Percentiles rank a stretch among this genome's conserved stretches.
phyloP scores from a whole-genome alignment of 2,113 vertebrate species.

The Rafetus swinhoei region DNA sequence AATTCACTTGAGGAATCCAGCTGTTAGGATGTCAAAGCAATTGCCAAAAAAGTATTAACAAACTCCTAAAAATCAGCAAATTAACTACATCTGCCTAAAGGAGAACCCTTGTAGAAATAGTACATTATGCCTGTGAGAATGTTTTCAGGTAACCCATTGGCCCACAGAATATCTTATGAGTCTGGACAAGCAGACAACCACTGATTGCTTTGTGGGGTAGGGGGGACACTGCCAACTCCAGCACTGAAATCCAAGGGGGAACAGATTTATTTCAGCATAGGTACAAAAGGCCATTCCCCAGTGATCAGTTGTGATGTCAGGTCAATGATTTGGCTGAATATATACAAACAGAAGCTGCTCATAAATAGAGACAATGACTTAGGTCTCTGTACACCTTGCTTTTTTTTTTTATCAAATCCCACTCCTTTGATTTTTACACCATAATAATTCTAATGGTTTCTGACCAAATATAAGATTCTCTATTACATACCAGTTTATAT shows the following conservation, averaged over 20 bases:
- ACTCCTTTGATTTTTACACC: background rate
- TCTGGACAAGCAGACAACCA: background rate
- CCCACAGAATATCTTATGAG: background rate
- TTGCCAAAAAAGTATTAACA: background rate
- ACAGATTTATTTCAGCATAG: background rate
- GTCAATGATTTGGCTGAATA: background rate
- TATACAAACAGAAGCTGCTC: background rate
- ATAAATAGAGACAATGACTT: background rate
- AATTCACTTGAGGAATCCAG: background rate
- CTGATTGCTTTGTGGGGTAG: background rate
- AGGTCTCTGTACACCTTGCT: background rate
- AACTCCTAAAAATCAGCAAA: background rate
- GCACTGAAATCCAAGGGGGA: background rate
- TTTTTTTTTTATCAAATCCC: background rate
- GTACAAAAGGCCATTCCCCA: background rate
- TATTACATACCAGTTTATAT: background rate
- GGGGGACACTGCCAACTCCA: background rate
- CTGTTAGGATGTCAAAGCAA: background rate
- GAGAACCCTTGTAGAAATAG: background rate
- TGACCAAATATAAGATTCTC: background rate
- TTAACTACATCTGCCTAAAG: constrained; percentile 9
- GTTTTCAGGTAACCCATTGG: background rate
- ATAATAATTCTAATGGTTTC: background rate
- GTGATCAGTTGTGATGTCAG: background rate
- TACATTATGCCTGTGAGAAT: background rate